Percentiles rank a stretch among this genome's conserved stretches.
Evolutionary conservation across 2,113 vertebrate genomes (phyloP).

Genomic region (Percopsis transmontana): DNA sequence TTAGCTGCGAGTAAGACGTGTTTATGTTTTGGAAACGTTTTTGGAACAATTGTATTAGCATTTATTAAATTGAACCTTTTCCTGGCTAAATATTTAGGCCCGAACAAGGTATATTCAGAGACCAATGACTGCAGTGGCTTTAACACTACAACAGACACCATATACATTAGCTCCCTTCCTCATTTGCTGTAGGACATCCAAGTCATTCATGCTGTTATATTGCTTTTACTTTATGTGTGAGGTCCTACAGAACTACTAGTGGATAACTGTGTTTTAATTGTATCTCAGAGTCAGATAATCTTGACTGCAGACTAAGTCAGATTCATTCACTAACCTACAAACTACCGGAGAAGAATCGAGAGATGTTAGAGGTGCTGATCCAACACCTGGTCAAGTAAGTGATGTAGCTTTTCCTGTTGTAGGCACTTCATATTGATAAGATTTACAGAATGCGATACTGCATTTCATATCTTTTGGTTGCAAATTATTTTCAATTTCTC

Average conservation of each 20-base stretch:
- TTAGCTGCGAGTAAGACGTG: constrained; percentile 90
- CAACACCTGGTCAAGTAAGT: constrained; percentile 91
- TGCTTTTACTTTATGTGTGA: neutral
- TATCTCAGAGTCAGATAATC: constrained; percentile 87
- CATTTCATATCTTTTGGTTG: neutral
- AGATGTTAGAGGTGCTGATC: constrained; percentile 93
- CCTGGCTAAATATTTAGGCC: too few species aligned
- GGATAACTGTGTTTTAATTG: constrained; percentile 19
- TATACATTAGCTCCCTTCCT: too few species aligned
- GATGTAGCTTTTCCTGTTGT: neutral
- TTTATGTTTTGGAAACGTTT: neutral
- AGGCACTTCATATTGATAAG: neutral
- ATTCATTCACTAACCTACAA: constrained; percentile 94
- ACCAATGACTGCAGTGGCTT: neutral
- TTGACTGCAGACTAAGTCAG: constrained; percentile 89
- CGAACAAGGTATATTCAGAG: too few species aligned
- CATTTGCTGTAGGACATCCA: too few species aligned
- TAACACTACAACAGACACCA: too few species aligned
- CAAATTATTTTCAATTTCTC: neutral
- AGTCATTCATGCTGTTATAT: neutral
- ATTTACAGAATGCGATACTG: neutral
- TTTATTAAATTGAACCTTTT: neutral
- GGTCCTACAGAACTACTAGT: too few species aligned
- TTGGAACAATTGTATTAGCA: neutral
- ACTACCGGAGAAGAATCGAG: constrained; percentile 90